Base-by-base conservation (phyloP, 1,140 invertebrate genomes). In the Pseudomyrmex flavicornis region DNA sequence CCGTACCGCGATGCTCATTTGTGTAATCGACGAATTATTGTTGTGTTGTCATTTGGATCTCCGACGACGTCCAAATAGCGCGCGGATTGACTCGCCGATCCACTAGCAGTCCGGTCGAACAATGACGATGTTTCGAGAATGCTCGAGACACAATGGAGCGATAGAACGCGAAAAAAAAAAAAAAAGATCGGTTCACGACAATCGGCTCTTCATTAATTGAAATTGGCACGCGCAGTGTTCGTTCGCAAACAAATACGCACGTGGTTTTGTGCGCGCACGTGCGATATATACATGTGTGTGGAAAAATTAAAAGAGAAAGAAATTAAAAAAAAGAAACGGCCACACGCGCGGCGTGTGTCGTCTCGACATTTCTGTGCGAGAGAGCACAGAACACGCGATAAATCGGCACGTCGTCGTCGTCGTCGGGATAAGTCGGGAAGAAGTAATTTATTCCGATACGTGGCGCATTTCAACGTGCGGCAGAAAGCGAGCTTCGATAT, bases 1-100 rank as follows among this genome's bases (percentile, higher is more conserved):
- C 35, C 70, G 76, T 79, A 46, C 63, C 65, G 15, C 20, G 63
- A 12, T 44, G 17, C 17, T 20, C 52, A 52, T 79, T 79, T 79
- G 59, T 70, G 76, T 70, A 79, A 79, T 79, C 65, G 44, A 10
- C 12, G 65, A 70, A 58, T 69, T 58, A 69, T 79, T 54, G 52
- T 59, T n/a, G 52, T 69, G 35, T 56, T 69, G 56, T 22, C 52
- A 79, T 79, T 48, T 17, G 44, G 15, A 13, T 10, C 15, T 35
- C 26, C 26, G 58, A 44, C n/a, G 15, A 35, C 22, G 74, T 54
- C 1, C 17, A 44, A 48, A 5, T n/a, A 26, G 13, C 2, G 54
- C 12, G 70, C 70, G 26, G 22, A 7, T 2, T 35, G 17, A 58
- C 9, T 70, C 2, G 76, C 52, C 35, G 44, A 50, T 48, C 17